Conservation (phyloP, 2,888 invertebrate genomes). For the Drosophila histrio region DNA sequence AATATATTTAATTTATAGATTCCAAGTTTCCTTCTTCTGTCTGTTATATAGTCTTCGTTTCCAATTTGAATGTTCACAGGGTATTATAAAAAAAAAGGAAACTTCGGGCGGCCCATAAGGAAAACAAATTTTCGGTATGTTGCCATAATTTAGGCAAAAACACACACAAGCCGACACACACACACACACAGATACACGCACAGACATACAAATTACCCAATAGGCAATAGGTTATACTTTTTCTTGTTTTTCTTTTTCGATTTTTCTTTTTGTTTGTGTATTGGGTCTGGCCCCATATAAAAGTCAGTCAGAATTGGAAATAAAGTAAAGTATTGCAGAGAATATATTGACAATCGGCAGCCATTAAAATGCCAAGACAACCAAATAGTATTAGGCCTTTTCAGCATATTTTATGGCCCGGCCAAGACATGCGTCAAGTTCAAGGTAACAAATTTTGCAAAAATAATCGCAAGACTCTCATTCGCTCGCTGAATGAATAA, state of each 20-base stretch:
- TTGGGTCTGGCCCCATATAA: constrained; percentile 32
- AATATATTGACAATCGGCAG: constrained; percentile 68
- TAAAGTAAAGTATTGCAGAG: constrained; percentile 45
- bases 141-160: constrained; percentile 64
- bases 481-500: neutral
- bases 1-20: neutral
- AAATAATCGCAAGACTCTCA: constrained; percentile 3
- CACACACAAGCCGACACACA: constrained; percentile 6
- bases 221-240: constrained; percentile 42
- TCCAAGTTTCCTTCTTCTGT: neutral
- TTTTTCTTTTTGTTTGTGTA: constrained; percentile 14
- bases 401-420: constrained; percentile 48
- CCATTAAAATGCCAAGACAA: constrained; percentile 66
- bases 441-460: constrained; percentile 58
- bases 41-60: neutral
- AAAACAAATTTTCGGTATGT: constrained; percentile 66
- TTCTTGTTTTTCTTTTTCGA: constrained; percentile 11
- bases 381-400: constrained; percentile 42
- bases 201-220: constrained; percentile 4
- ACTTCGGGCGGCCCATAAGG: constrained; percentile 21
- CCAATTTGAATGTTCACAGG: neutral
- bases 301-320: constrained; percentile 38
- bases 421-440: constrained; percentile 58
- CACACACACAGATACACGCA: neutral
- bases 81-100: neutral